phyloP scores from a whole-genome alignment of 2,888 invertebrate species.

The Poecilus cupreus region DNA sequence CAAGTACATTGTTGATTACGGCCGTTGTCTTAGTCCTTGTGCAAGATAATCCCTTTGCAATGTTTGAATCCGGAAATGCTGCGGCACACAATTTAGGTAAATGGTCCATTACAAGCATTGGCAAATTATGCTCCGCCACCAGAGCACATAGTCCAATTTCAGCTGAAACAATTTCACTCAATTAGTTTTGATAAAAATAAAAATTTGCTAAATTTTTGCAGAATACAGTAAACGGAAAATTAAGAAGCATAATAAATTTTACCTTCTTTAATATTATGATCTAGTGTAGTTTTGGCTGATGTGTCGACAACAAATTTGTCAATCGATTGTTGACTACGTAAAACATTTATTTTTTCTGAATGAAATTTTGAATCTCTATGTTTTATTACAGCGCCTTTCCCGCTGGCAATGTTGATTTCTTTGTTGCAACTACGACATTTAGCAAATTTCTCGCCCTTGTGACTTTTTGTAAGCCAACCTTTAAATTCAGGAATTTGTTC shows the following conservation, averaged over 20 bases:
- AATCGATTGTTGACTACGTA: not conserved
- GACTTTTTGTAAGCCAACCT: conserved; percentile 26
- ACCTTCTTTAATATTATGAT: not conserved
- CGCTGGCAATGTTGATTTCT: conserved; percentile 54
- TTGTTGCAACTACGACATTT: conserved; percentile 54
- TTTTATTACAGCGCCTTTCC: conserved; percentile 59
- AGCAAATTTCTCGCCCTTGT: conserved; percentile 47
- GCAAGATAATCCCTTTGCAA: conserved; percentile 31
- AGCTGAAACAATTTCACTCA: not conserved
- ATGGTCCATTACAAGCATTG: not conserved
- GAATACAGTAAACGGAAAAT: not conserved
- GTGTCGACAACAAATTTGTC: not conserved
- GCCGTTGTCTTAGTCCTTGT: conserved; percentile 20
- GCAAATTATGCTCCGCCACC: not conserved
- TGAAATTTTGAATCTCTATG: conserved; percentile 47
- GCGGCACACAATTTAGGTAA: not conserved
- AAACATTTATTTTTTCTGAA: conserved; percentile 37
- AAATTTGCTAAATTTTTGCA: not conserved
- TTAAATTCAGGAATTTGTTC: not conserved
- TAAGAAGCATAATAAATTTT: not conserved
- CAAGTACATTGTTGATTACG: conserved; percentile 23
- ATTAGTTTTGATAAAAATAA: not conserved
- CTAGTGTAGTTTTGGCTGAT: not conserved
- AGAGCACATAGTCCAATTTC: not conserved
- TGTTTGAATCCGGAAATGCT: conserved; percentile 19